phyloP scores from a whole-genome alignment of 2,888 invertebrate genomes.

The Plemyria rubiginata region DNA sequence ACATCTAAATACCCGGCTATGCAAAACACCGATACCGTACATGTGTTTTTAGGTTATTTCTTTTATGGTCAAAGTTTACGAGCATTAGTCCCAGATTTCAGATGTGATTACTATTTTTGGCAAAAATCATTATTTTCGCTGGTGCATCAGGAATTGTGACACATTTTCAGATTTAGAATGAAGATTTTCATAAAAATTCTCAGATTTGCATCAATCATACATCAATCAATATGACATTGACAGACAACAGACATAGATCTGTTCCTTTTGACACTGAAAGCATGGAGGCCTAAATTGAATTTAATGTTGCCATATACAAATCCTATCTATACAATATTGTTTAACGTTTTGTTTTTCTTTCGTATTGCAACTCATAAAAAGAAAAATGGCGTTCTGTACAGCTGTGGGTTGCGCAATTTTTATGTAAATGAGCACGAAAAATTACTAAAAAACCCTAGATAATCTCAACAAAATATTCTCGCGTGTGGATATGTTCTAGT shows the following conservation, averaged over 20 bases:
- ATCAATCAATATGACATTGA: neutral
- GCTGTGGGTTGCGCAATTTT: conserved; percentile 85
- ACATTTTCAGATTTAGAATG: conserved; percentile 73
- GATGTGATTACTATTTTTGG: conserved; percentile 48
- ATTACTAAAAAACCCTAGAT: conserved; percentile 64
- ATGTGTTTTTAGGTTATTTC: conserved; percentile 81
- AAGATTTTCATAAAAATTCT: conserved; percentile 26
- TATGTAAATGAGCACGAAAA: conserved; percentile 79
- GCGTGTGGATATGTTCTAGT: conserved; percentile 62
- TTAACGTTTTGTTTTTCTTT: neutral
- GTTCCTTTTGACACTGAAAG: neutral
- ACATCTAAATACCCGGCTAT: conserved; percentile 66
- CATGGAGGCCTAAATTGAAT: neutral
- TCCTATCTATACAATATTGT: neutral
- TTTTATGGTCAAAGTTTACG: conserved; percentile 60
- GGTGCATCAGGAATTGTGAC: conserved; percentile 50
- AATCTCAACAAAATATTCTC: conserved; percentile 60
- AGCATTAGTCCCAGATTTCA: conserved; percentile 58
- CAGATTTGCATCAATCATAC: no score
- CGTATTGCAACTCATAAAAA: conserved; percentile 45
- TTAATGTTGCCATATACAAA: conserved; percentile 4
- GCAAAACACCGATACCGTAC: conserved; percentile 72
- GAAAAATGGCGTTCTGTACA: conserved; percentile 83
- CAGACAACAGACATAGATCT: neutral
- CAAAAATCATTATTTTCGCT: conserved; percentile 51